These are phyloP conservation scores for Cyphomyrmex costatus DNA, from an alignment of 1,140 invertebrate genomes.

Conservation along the genomic window DNA sequence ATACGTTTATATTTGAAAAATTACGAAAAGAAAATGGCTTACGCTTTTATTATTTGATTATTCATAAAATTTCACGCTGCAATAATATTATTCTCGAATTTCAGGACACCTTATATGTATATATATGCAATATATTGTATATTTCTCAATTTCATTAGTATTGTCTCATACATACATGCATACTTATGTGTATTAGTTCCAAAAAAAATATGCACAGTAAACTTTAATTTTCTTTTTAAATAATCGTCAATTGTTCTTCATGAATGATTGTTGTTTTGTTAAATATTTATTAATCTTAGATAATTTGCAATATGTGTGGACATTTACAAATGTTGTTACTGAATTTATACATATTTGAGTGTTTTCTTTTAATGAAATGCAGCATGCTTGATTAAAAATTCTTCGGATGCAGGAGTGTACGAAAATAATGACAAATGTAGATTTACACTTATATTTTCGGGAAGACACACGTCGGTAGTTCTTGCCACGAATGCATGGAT, in stretches of 20 bases:
- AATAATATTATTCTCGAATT: too few relatives aligned
- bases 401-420: neutral
- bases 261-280: neutral
- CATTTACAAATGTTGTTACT: neutral
- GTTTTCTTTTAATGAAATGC: constrained; percentile 2
- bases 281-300: neutral
- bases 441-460: constrained; percentile 45
- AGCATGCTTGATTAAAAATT: neutral
- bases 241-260: neutral
- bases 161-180: too few relatives aligned
- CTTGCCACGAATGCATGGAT: constrained; percentile 12
- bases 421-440: constrained; percentile 16
- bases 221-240: neutral
- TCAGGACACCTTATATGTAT: too few relatives aligned
- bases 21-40: too few relatives aligned
- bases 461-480: constrained; percentile 31
- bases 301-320: neutral
- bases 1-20: too few relatives aligned
- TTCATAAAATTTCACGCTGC: too few relatives aligned
- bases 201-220: neutral
- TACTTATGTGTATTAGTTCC: too few relatives aligned
- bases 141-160: too few relatives aligned
- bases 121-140: too few relatives aligned
- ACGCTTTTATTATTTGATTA: too few relatives aligned
- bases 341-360: neutral